Base-by-base conservation (phyloP, 2,113 vertebrate genomes). In the Sturnira hondurensis region DNA sequence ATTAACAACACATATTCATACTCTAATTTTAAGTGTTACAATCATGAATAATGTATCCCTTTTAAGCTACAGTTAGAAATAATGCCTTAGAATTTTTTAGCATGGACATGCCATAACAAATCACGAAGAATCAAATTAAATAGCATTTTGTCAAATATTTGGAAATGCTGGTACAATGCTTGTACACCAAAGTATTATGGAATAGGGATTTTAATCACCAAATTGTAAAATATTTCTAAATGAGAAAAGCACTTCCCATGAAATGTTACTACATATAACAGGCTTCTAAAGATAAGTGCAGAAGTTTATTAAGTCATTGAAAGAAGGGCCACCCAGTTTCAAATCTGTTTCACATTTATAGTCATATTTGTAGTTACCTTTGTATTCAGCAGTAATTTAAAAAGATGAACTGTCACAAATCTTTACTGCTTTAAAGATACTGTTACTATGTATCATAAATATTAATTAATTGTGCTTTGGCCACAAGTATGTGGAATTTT, bases 361-460 rank as follows among this genome's bases (percentile, higher is more conserved):
- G 26, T 33, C 56, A 61, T 24, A 61, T 56, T 58, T 61, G 58
- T 50, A 77, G 22, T 91, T 74, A 54, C 86, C 47, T 41, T 78
- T 76, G 50, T 81, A 24, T 67, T 93, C 38, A 91, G n/a, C 19
- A 90, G 76, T 70, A 45, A 83, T 89, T 41, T 85, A 28, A 86
- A 83, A 74, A 89, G 41, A 94, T 52, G 86, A 93, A 70, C 41
- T 76, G 31, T 28, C 74, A 91, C 41, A 91, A 82, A 93, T 52
- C 12, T 41, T 76, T 70, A 50, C 22, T 26, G 5, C 22, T 70
- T 70, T 76, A 84, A 95, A 87, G 52, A 80, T 56, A 63, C 16
- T 70, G 78, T 89, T 89, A 74, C 54, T 71, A 15, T 47, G 4
- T 58, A 38, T 61, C 86, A 85, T 56, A 89, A 67, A 65, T 45